Conservation (phyloP, 2,888 invertebrate genomes). For the Amblyjoppa proteus region DNA sequence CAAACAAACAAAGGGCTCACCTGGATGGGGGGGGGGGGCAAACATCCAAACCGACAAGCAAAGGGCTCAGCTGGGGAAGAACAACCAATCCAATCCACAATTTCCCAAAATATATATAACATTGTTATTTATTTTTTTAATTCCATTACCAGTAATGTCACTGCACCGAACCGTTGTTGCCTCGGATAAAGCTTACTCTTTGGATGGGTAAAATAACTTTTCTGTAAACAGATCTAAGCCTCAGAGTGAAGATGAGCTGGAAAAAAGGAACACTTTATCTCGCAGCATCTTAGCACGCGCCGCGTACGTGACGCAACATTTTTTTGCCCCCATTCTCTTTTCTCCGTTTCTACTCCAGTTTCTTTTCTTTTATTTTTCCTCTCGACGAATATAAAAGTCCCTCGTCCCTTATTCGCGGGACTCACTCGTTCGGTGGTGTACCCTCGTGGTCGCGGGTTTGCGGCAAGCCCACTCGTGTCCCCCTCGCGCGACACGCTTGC, state of each 20-base stretch:
- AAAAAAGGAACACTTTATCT: conserved; percentile 38
- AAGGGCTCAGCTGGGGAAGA: too few species aligned
- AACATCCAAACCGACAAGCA: too few species aligned
- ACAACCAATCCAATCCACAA: too few species aligned
- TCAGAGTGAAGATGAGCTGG: conserved; percentile 11
- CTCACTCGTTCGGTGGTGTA: conserved; percentile 28
- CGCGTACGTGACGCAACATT: conserved; percentile 24
- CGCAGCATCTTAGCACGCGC: conserved; percentile 50
- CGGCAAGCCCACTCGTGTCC: conserved; percentile 36
- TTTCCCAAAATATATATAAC: too few species aligned
- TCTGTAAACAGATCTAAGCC: conserved; percentile 2
- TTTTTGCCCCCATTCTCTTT: conserved; percentile 1
- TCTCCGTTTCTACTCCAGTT: conserved; percentile 6
- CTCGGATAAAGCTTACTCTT: not conserved
- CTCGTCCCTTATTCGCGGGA: conserved; percentile 52
- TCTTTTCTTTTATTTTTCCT: conserved; percentile 17
- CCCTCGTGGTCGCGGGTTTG: conserved; percentile 34
- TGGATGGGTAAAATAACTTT: not conserved
- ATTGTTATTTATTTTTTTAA: too few species aligned
- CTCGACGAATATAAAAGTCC: conserved; percentile 49
- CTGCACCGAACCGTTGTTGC: not conserved
- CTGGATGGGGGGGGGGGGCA: too few species aligned
- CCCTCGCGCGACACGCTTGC: conserved; percentile 69
- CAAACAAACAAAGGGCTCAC: too few species aligned
- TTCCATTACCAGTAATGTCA: not conserved